Evolutionary conservation across 2,113 vertebrate species (phyloP).

Genomic region (Psettodes erumei): DNA sequence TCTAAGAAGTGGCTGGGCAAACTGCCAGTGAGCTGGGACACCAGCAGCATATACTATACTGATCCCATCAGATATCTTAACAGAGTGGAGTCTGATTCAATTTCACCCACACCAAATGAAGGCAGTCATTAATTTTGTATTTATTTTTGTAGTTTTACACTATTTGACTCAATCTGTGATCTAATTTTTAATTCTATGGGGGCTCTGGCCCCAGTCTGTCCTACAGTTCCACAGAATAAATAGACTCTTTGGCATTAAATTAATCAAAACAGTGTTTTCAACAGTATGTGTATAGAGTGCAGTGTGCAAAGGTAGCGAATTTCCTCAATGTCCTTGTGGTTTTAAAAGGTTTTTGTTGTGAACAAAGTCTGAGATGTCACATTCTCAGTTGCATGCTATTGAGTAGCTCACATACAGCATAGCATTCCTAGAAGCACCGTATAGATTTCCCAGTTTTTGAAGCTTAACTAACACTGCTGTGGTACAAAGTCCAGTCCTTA

Average conservation of each 20-base stretch:
- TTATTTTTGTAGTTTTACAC: not conserved
- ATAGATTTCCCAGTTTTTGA: constrained; percentile 4
- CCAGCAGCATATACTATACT: not conserved
- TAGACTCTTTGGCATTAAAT: too few species aligned
- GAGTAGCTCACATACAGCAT: constrained; percentile 8
- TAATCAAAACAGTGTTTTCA: too few species aligned
- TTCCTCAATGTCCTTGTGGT: not conserved
- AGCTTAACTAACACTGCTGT: not conserved
- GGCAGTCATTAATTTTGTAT: not conserved
- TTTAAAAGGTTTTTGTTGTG: not conserved
- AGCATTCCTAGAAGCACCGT: constrained; percentile 7
- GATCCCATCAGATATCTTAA: not conserved
- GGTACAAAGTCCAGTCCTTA: constrained; percentile 24
- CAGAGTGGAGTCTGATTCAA: not conserved
- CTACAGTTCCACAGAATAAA: not conserved
- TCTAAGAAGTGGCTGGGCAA: constrained; percentile 10
- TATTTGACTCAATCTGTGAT: not conserved
- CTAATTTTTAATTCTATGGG: too few species aligned
- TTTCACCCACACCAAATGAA: constrained; percentile 1
- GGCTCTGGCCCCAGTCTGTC: too few species aligned
- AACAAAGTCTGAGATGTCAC: not conserved
- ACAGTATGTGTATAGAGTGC: not conserved
- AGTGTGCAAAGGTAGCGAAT: not conserved
- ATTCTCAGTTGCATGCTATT: not conserved
- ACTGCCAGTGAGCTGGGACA: constrained; percentile 22